Evolutionary conservation across 2,113 vertebrate genomes (phyloP).

Genomic region (Boulengeromyrus knoepffleri): DNA sequence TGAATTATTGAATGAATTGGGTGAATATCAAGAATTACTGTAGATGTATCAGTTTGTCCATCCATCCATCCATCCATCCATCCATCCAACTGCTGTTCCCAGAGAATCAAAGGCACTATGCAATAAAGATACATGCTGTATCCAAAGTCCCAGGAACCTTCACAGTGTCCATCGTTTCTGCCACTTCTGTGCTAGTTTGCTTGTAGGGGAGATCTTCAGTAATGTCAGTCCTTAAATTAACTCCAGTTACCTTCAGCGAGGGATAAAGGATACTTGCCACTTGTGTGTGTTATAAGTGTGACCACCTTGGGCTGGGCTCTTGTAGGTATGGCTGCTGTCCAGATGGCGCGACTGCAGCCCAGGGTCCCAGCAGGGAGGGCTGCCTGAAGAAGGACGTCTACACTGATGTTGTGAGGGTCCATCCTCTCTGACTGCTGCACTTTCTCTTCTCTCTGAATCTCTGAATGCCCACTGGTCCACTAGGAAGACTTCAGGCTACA

Average conservation of each 20-base stretch:
- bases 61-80: too few relatives aligned
- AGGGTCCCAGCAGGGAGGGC: constrained; percentile 64
- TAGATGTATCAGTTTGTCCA: background rate
- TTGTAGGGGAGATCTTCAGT: too few relatives aligned
- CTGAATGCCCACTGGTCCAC: background rate
- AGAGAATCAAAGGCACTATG: background rate
- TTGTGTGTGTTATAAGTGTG: background rate
- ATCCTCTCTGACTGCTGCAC: constrained; percentile 3
- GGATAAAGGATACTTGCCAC: too few relatives aligned
- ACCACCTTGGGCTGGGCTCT: background rate
- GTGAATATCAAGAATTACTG: background rate
- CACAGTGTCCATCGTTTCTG: background rate
- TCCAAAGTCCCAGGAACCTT: too few relatives aligned
- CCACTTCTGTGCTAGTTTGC: too few relatives aligned
- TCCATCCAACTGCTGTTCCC: too few relatives aligned
- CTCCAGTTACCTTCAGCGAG: too few relatives aligned
- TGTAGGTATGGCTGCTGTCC: constrained; percentile 57
- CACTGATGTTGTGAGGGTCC: constrained; percentile 51
- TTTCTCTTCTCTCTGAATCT: background rate
- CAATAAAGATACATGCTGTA: background rate
- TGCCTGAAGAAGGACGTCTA: constrained; percentile 49
- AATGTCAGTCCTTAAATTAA: too few relatives aligned
- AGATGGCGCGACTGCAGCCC: constrained; percentile 71
- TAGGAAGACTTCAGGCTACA: background rate
- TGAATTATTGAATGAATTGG: too few relatives aligned